phyloP scores from a whole-genome alignment of 2,113 vertebrate genomes.

The Mobula birostris region DNA sequence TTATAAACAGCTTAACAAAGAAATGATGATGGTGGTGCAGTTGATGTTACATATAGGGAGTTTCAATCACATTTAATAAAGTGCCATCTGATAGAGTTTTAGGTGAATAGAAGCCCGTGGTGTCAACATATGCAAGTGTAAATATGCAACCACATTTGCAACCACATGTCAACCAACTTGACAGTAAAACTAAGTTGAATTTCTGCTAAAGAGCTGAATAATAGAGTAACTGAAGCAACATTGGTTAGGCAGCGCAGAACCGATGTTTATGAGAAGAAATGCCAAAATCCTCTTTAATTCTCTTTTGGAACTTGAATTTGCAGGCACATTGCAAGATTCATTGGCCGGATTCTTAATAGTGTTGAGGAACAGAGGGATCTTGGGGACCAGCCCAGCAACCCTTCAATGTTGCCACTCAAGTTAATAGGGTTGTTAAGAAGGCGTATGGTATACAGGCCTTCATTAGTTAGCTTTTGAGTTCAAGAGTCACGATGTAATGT shows the following conservation, averaged over 20 bases:
- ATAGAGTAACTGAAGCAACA: background rate
- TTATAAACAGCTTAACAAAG: background rate
- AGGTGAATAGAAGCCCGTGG: background rate
- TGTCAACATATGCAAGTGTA: too few relatives aligned
- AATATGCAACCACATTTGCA: background rate
- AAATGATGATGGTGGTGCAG: background rate
- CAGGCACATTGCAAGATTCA: too few relatives aligned
- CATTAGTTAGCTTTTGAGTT: too few relatives aligned
- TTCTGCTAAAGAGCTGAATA: background rate
- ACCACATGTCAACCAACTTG: background rate
- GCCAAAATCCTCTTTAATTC: background rate
- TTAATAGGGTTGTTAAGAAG: too few relatives aligned
- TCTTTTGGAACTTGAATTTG: too few relatives aligned
- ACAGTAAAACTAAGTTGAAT: background rate
- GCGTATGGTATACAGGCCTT: too few relatives aligned
- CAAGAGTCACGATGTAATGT: too few relatives aligned
- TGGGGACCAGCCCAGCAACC: too few relatives aligned
- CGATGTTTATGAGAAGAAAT: background rate
- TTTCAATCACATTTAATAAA: background rate
- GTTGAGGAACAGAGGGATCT: too few relatives aligned
- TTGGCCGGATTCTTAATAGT: too few relatives aligned
- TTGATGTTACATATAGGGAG: background rate
- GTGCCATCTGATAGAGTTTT: background rate
- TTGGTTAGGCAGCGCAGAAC: background rate
- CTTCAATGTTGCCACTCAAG: too few relatives aligned